These are phyloP conservation scores for Marmota flaviventris DNA, from an alignment of 2,113 vertebrate genomes.

Conservation along the genomic window DNA sequence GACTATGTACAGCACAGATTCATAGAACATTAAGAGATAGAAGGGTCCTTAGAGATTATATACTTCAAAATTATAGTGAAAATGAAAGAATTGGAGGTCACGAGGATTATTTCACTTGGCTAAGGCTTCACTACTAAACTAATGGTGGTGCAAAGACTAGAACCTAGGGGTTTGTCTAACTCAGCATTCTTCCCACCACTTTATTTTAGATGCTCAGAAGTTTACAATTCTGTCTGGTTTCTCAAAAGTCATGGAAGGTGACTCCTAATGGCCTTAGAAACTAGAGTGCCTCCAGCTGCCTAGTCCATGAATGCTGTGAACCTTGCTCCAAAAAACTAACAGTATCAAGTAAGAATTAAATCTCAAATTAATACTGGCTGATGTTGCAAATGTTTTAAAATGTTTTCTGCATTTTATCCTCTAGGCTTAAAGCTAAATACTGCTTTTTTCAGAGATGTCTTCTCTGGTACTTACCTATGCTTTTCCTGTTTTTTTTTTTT, in stretches of 20 bases:
- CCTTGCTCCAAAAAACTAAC: slow-evolving; percentile 7
- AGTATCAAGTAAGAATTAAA: background rate
- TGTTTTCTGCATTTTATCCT: slow-evolving; percentile 51
- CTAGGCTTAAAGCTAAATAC: slow-evolving; percentile 8
- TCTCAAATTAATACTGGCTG: background rate
- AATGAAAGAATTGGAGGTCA: background rate
- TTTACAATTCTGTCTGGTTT: background rate
- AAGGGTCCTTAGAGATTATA: background rate
- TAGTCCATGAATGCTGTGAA: background rate
- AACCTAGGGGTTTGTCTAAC: background rate
- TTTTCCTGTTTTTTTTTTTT: background rate
- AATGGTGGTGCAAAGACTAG: background rate
- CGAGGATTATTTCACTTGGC: background rate
- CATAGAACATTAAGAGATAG: background rate
- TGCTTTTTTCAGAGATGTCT: slow-evolving; percentile 7
- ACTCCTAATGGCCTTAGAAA: background rate
- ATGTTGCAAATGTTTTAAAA: background rate
- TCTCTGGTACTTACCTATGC: slow-evolving; percentile 46
- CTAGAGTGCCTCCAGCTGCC: background rate
- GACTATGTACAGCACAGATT: background rate
- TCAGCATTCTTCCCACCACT: background rate
- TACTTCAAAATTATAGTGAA: background rate
- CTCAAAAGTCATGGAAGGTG: background rate
- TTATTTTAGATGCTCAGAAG: background rate
- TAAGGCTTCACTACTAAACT: background rate